Evolutionary conservation across 2,888 invertebrate species (phyloP).

Genomic region (Quadroppia sp.): DNA sequence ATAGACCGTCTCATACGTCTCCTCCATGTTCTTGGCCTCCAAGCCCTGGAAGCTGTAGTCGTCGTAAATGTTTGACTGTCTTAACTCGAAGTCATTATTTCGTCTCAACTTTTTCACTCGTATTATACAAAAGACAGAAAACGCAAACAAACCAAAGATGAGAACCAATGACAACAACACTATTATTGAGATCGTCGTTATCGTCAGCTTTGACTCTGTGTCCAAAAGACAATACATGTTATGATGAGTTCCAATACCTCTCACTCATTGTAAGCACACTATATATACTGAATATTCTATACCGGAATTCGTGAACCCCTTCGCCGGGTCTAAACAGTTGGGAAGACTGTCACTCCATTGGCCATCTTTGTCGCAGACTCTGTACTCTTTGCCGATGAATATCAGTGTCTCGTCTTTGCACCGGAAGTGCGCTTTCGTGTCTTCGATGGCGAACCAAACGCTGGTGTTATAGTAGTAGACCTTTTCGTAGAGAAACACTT

Average conservation of each 20-base stretch:
- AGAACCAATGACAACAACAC: conserved; percentile 24
- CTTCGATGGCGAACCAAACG: conserved; percentile 29
- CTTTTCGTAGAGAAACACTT: conserved; percentile 33
- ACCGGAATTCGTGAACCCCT: not conserved
- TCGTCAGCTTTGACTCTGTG: conserved; percentile 16
- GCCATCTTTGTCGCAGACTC: conserved; percentile 37
- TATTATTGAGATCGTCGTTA: no score
- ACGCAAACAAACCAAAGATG: conserved; percentile 12
- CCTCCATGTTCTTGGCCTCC: conserved; percentile 1
- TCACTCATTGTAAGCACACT: not conserved
- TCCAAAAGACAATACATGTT: not conserved
- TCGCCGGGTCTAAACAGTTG: conserved; percentile 27
- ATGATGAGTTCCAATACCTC: not conserved
- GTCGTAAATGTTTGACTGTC: conserved; percentile 3
- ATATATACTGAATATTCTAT: no score
- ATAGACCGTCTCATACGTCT: conserved; percentile 14
- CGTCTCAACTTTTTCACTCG: conserved; percentile 5
- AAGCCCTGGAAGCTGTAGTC: not conserved
- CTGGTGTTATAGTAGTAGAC: not conserved
- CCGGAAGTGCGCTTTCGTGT: conserved; percentile 27
- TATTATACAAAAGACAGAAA: conserved; percentile 20
- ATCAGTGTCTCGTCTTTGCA: conserved; percentile 39
- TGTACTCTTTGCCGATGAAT: conserved; percentile 37
- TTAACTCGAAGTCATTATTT: not conserved
- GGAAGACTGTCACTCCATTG: conserved; percentile 36